Evolutionary conservation across 1,140 invertebrate genomes (phyloP).

Genomic region (Thaumatotibia leucotreta): DNA sequence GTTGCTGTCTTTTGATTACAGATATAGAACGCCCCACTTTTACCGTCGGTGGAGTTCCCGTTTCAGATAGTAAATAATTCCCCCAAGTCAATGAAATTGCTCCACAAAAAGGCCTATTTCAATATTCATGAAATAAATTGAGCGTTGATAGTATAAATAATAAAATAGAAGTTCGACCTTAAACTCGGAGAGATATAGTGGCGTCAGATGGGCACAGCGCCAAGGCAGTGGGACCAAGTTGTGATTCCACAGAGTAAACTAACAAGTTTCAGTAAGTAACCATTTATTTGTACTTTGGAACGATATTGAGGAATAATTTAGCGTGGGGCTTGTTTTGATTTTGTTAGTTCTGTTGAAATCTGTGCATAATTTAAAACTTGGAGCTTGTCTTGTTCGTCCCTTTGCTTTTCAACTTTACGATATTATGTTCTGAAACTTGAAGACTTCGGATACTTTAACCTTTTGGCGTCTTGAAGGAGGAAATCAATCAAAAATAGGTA

Average conservation of each 20-base stretch:
- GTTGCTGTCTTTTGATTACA: background rate
- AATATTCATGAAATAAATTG: conserved; percentile 11
- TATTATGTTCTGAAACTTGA: background rate
- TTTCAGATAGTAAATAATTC: background rate
- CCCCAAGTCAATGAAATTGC: background rate
- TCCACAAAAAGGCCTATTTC: background rate
- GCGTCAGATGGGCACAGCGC: background rate
- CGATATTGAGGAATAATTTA: conserved; percentile 12
- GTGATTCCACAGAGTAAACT: conserved; percentile 1
- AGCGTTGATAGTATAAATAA: conserved; percentile 13
- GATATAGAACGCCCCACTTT: background rate
- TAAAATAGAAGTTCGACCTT: conserved; percentile 3
- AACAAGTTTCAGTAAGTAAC: conserved; percentile 9
- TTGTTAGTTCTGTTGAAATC: background rate
- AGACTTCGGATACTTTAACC: background rate
- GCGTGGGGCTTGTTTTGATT: conserved; percentile 6
- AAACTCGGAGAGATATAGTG: background rate
- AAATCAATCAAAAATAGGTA: background rate
- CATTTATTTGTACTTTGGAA: background rate
- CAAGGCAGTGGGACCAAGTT: background rate
- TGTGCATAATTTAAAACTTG: conserved; percentile 6
- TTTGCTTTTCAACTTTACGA: background rate
- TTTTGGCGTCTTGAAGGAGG: background rate
- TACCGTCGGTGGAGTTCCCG: background rate
- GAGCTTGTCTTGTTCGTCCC: background rate